Evolutionary conservation across 2,113 vertebrate species (phyloP).

Genomic region (Argyrosomus japonicus): DNA sequence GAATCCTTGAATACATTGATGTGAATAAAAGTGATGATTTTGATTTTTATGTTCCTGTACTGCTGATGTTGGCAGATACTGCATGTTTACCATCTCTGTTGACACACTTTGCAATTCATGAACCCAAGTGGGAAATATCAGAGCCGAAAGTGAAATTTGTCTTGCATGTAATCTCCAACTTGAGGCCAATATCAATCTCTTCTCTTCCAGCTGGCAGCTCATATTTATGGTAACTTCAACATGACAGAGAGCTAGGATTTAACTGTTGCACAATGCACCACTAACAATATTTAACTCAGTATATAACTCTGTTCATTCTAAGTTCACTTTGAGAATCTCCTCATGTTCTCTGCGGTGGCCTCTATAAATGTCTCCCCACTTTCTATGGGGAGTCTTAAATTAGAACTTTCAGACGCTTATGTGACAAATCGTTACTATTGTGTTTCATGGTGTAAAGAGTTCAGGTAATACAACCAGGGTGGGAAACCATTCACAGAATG

Average conservation of each 20-base stretch:
- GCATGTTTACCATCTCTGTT: conserved; percentile 27
- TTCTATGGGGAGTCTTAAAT: conserved; percentile 71
- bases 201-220: conserved; percentile 34
- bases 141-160: conserved; percentile 17
- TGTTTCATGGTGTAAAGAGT: conserved; percentile 68
- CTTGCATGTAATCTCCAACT: conserved; percentile 30
- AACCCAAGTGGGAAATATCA: conserved; percentile 26
- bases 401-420: conserved; percentile 57
- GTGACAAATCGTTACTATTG: conserved; percentile 69
- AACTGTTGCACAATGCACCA: conserved; percentile 15
- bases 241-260: conserved; percentile 36
- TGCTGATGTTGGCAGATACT: conserved; percentile 23
- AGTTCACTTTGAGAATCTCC: conserved; percentile 22
- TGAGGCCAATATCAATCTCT: conserved; percentile 43
- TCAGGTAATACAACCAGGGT: conserved; percentile 79
- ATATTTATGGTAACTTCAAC: conserved; percentile 25
- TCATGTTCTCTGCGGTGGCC: conserved; percentile 30
- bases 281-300: conserved; percentile 27
- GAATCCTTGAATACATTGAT: no score
- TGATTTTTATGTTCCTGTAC: neutral
- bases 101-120: conserved; percentile 15
- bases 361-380: conserved; percentile 62
- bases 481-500: conserved; percentile 74
- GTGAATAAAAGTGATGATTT: conserved; percentile 33
- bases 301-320: conserved; percentile 14